Conservation (phyloP, 2,113 vertebrate species). For the Hippolais icterina region DNA sequence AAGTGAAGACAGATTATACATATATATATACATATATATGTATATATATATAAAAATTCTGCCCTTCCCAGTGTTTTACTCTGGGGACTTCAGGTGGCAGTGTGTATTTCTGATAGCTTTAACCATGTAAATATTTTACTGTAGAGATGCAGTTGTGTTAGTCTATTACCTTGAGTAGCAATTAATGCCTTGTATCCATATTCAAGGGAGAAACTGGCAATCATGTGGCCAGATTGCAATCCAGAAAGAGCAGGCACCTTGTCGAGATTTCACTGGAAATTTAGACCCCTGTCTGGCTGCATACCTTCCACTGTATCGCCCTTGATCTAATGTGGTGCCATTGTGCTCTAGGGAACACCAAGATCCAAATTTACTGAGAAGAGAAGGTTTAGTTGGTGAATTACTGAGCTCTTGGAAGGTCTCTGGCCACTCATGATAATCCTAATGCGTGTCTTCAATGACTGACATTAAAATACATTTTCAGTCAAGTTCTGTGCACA, state of each 20-base stretch:
- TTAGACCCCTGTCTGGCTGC: neutral
- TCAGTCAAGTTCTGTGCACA: neutral
- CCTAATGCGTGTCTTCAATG: fast-evolving
- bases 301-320: neutral
- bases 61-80: neutral
- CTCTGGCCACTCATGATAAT: neutral
- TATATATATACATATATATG: no score
- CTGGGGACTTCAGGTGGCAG: neutral
- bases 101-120: neutral
- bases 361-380: neutral
- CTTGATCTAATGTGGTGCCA: neutral
- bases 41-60: neutral
- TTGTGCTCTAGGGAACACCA: neutral
- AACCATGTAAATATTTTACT: neutral
- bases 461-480: neutral
- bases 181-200: neutral
- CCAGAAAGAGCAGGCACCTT: neutral
- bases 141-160: neutral
- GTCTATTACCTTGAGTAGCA: neutral
- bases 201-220: neutral
- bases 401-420: neutral
- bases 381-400: neutral
- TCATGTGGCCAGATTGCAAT: neutral
- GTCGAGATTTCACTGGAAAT: neutral
- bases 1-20: neutral